Evolutionary conservation across 2,888 invertebrate species (phyloP).

Genomic region (Dioctria linearis): DNA sequence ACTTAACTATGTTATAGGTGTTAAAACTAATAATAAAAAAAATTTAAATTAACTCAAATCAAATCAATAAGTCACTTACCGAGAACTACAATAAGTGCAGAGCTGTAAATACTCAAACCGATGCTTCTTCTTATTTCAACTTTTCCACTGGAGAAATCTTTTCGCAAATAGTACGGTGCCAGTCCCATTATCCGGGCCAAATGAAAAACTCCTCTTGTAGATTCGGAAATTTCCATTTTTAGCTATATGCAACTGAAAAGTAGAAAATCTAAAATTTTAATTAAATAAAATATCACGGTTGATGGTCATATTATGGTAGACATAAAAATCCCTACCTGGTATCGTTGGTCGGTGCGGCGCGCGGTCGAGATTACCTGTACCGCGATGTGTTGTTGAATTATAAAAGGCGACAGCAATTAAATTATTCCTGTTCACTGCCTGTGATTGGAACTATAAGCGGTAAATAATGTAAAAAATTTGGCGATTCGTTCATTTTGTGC

Average conservation of each 20-base stretch:
- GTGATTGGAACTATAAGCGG: neutral
- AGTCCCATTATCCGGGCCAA: conserved; percentile 66
- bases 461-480: conserved; percentile 19
- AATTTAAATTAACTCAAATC: conserved; percentile 16
- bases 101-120: conserved; percentile 66
- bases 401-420: conserved; percentile 29
- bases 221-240: conserved; percentile 68
- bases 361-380: neutral
- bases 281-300: conserved; percentile 1
- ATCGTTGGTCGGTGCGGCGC: neutral
- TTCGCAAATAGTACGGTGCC: conserved; percentile 66
- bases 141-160: conserved; percentile 63
- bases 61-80: conserved; percentile 61
- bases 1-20: neutral
- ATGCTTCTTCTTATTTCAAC: conserved; percentile 66
- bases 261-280: neutral
- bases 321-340: neutral
- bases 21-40: conserved; percentile 1
- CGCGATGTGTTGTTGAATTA: conserved; percentile 7
- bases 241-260: neutral
- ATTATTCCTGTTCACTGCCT: conserved; percentile 14
- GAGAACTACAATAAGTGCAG: conserved; percentile 64
- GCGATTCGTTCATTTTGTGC: neutral
- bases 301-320: neutral
- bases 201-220: conserved; percentile 67